Percentiles rank a stretch among this genome's conserved stretches.
These are phyloP conservation scores for Perdita meconis DNA, from an alignment of 2,888 invertebrate genomes.

Conservation along the genomic window DNA sequence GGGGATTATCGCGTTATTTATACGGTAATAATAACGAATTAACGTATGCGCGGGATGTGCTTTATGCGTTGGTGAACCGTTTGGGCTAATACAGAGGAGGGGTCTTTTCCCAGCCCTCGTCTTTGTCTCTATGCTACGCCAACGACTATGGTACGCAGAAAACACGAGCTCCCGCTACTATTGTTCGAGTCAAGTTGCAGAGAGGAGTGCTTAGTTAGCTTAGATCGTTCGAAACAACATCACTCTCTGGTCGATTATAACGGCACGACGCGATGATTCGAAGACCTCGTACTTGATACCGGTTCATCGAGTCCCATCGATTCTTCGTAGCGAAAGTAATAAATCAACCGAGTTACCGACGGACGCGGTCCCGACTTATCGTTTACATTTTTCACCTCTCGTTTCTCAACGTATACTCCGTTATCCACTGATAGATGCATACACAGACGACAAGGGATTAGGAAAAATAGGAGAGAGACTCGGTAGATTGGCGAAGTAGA, in stretches of 20 bases:
- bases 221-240: too few relatives aligned
- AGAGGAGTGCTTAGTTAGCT: neutral
- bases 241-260: conserved; percentile 62
- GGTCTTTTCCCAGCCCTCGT: conserved; percentile 62
- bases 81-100: conserved; percentile 83
- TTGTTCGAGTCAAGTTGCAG: neutral
- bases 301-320: conserved; percentile 76
- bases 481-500: too few relatives aligned
- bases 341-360: conserved; percentile 73
- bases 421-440: too few relatives aligned
- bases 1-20: conserved; percentile 84
- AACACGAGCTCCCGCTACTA: too few relatives aligned
- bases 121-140: conserved; percentile 18
- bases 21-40: conserved; percentile 84
- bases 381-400: conserved; percentile 11
- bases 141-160: neutral
- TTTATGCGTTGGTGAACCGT: conserved; percentile 83
- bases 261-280: conserved; percentile 59
- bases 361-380: conserved; percentile 31
- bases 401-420: neutral
- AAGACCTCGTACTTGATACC: too few relatives aligned
- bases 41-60: conserved; percentile 84
- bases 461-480: too few relatives aligned
- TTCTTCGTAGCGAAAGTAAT: conserved; percentile 70
- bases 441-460: too few relatives aligned